Percentiles rank a stretch among this genome's conserved stretches.
These are phyloP conservation scores for Molossus molossus DNA, from an alignment of 2,797 vertebrate genomes.

Conservation along the genomic window DNA sequence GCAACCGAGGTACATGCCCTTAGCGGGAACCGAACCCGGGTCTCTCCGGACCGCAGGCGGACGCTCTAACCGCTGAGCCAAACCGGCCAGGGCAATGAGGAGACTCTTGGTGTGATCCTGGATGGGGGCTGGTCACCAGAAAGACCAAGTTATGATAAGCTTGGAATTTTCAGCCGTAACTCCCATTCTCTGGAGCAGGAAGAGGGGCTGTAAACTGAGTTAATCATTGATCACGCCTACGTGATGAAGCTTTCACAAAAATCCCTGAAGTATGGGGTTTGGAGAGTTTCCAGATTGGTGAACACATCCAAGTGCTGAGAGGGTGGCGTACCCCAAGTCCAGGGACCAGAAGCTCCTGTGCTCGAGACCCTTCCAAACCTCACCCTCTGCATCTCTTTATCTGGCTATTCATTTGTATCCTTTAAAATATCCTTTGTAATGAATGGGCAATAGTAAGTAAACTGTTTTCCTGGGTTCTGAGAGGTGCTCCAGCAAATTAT, in stretches of 20 bases:
- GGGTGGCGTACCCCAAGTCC: neutral
- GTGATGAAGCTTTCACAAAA: neutral
- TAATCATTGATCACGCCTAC: neutral
- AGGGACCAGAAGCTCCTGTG: neutral
- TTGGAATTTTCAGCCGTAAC: neutral
- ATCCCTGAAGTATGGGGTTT: neutral
- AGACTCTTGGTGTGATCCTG: neutral
- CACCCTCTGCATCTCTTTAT: neutral
- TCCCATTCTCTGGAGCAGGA: neutral
- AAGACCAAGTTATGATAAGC: neutral
- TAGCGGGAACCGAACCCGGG: neutral
- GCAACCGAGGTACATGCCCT: no score
- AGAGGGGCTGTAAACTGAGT: neutral
- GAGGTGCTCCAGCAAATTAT: neutral
- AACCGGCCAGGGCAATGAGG: neutral
- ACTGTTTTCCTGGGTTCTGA: neutral
- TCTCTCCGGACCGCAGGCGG: no score
- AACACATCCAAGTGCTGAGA: neutral
- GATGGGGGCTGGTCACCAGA: neutral
- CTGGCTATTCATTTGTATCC: neutral
- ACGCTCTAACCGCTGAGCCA: no score
- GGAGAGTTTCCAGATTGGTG: neutral
- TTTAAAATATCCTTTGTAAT: slow-evolving; percentile 17
- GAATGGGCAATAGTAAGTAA: neutral
- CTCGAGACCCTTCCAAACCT: neutral